These are phyloP conservation scores for Natrix natrix DNA, from an alignment of 2,797 vertebrate genomes.

Conservation along the genomic window DNA sequence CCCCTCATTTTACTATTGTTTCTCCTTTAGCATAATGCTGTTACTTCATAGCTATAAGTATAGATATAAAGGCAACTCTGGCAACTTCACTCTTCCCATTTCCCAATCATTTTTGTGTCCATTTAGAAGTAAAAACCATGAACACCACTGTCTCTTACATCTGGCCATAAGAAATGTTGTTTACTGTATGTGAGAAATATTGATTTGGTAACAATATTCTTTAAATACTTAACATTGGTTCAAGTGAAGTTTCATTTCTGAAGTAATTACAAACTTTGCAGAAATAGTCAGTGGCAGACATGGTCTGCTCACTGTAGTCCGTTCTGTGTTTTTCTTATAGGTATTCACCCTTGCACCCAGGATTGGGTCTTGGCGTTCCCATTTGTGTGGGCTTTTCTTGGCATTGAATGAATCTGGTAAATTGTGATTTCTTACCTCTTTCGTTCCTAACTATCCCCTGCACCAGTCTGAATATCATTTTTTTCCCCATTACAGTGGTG, in stretches of 20 bases:
- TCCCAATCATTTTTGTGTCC: not conserved
- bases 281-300: slow-evolving; percentile 13
- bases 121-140: not conserved
- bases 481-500: not conserved
- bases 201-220: not conserved
- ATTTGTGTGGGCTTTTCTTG: slow-evolving; percentile 20
- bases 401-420: slow-evolving; percentile 25
- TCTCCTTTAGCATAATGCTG: not conserved
- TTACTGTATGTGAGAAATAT: slow-evolving; percentile 1
- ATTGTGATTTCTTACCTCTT: slow-evolving; percentile 25
- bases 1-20: not conserved
- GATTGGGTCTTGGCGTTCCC: slow-evolving; percentile 16
- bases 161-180: not conserved
- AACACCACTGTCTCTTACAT: not conserved
- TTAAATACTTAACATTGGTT: not conserved
- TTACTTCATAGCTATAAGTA: not conserved
- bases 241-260: slow-evolving; percentile 12
- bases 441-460: slow-evolving; percentile 20
- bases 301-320: slow-evolving; percentile 9
- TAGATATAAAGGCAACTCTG: not conserved
- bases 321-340: not conserved
- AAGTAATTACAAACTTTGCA: not conserved
- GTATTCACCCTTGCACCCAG: slow-evolving; percentile 22
- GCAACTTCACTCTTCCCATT: not conserved
- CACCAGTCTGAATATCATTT: not conserved